Conservation (phyloP, 2,113 vertebrate genomes). For the Microcebus murinus region DNA sequence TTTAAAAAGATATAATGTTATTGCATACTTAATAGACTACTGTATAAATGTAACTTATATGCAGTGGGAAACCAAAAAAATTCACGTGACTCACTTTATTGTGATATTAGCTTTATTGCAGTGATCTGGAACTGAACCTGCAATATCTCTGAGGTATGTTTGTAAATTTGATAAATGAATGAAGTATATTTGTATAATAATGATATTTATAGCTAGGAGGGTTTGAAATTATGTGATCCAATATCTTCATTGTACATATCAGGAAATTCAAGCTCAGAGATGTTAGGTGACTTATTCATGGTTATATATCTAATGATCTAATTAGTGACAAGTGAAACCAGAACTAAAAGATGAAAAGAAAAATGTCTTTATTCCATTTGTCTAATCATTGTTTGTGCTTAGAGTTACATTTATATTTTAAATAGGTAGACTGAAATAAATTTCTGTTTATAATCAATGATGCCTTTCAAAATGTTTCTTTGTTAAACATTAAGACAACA, state of each 20-base stretch:
- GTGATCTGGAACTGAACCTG: background rate
- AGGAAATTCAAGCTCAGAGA: background rate
- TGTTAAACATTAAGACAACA: slow-evolving; percentile 29
- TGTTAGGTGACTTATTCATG: background rate
- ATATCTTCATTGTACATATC: slow-evolving; percentile 20
- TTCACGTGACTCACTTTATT: background rate
- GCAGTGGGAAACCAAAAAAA: background rate
- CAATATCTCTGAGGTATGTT: background rate
- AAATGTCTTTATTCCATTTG: background rate
- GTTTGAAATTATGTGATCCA: slow-evolving; percentile 32
- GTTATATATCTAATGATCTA: background rate
- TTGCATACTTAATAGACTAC: background rate
- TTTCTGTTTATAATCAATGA: slow-evolving; percentile 9
- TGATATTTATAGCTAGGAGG: slow-evolving; percentile 28
- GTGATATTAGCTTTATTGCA: background rate
- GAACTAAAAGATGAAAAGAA: slow-evolving; percentile 8
- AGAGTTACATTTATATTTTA: slow-evolving; percentile 41
- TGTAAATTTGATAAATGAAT: slow-evolving; percentile 5
- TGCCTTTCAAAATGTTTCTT: background rate
- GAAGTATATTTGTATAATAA: slow-evolving; percentile 23
- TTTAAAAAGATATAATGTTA: background rate
- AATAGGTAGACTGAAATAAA: background rate
- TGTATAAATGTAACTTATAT: background rate
- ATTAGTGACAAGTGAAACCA: slow-evolving; percentile 8
- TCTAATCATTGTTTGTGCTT: slow-evolving; percentile 8